These are phyloP conservation scores for Samia ricini DNA, from an alignment of 1,140 invertebrate genomes.

Conservation along the genomic window DNA sequence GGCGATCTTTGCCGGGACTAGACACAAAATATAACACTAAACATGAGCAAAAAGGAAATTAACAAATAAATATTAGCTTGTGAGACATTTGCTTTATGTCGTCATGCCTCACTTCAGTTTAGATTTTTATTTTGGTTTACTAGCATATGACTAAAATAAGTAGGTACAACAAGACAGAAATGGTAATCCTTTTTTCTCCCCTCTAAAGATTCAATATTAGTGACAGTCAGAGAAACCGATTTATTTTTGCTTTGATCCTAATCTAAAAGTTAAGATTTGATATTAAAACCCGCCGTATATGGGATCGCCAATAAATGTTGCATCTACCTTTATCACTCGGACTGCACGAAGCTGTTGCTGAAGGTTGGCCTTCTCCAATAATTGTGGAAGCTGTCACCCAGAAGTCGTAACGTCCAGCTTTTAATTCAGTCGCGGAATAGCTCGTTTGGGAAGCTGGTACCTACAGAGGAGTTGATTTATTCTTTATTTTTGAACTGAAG, in stretches of 20 bases:
- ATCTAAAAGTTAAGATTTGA: too few relatives aligned
- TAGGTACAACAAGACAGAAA: too few relatives aligned
- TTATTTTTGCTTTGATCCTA: too few relatives aligned
- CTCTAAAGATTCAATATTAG: too few relatives aligned
- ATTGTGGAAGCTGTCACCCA: slow-evolving; percentile 96
- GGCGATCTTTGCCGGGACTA: slow-evolving; percentile 94
- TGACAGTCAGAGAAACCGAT: too few relatives aligned
- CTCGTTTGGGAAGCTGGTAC: slow-evolving; percentile 82
- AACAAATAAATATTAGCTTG: too few relatives aligned
- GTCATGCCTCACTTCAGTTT: not conserved
- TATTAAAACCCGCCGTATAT: too few relatives aligned
- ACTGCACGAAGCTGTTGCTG: slow-evolving; percentile 89
- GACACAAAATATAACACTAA: slow-evolving; percentile 4
- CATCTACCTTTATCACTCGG: slow-evolving; percentile 88
- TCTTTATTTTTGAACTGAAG: not conserved
- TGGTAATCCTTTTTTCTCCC: too few relatives aligned
- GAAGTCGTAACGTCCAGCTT: slow-evolving; percentile 92
- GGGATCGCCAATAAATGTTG: not conserved
- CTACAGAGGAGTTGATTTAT: slow-evolving; percentile 31
- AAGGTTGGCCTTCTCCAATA: slow-evolving; percentile 94
- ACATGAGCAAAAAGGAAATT: too few relatives aligned
- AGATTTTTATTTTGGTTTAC: too few relatives aligned
- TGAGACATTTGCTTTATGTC: too few relatives aligned
- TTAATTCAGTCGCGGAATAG: slow-evolving; percentile 91
- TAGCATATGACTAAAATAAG: too few relatives aligned